Percentiles rank a stretch among this genome's conserved stretches.
These are phyloP conservation scores for Euthynnus affinis DNA, from an alignment of 2,797 vertebrate genomes.

Conservation along the genomic window DNA sequence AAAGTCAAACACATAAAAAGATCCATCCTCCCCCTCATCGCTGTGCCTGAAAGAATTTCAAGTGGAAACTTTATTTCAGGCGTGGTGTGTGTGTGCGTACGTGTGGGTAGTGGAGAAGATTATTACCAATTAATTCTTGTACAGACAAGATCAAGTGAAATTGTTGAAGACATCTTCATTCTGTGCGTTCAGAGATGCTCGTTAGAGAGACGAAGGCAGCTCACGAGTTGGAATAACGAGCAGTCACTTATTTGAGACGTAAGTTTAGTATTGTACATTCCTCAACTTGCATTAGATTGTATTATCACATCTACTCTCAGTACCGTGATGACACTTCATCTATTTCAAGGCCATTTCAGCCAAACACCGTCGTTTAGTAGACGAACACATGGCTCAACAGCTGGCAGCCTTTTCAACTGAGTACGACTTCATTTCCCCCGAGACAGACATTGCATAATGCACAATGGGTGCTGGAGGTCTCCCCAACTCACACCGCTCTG, in stretches of 20 bases:
- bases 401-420: conserved; percentile 80
- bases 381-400: conserved; percentile 83
- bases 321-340: conserved; percentile 42
- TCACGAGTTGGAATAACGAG: conserved; percentile 11
- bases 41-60: not conserved
- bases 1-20: not conserved
- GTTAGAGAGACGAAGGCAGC: not conserved
- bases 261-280: conserved; percentile 6
- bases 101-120: conserved; percentile 1
- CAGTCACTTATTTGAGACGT: not conserved
- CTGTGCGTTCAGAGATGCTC: conserved; percentile 1
- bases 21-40: not conserved
- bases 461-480: conserved; percentile 74
- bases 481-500: conserved; percentile 51
- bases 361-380: conserved; percentile 63
- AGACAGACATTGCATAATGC: conserved; percentile 76
- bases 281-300: conserved; percentile 31
- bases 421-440: conserved; percentile 72
- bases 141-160: conserved; percentile 23
- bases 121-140: conserved; percentile 26
- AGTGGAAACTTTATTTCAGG: conserved; percentile 18
- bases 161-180: not conserved
- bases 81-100: not conserved
- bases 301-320: conserved; percentile 9
- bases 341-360: conserved; percentile 56